A percentile compares a stretch with the other conserved stretches of the same genome.
phyloP scores from a whole-genome alignment of 2,888 invertebrate species.

The Pristionchus exspectatus region DNA sequence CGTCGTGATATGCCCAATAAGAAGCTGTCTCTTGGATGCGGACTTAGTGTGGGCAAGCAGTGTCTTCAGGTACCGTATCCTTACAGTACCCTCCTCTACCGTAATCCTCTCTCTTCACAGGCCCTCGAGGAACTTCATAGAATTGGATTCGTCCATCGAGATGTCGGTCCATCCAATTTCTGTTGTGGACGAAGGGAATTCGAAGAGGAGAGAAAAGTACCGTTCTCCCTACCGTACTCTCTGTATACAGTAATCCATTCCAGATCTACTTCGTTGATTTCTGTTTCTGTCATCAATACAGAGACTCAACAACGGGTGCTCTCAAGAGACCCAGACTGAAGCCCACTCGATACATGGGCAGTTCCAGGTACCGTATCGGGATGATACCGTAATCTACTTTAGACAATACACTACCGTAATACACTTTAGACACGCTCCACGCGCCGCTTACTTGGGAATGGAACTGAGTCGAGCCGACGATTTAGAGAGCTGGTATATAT shows the following conservation, averaged over 20 bases:
- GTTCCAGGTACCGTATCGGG: constrained; percentile 39
- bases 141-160: constrained; percentile 57
- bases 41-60: constrained; percentile 55
- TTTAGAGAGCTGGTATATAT: constrained; percentile 50
- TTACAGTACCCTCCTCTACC: background rate
- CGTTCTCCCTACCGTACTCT: background rate
- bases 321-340: constrained; percentile 55
- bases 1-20: constrained; percentile 52
- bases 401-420: too few species aligned
- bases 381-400: background rate
- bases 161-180: constrained; percentile 57
- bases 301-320: constrained; percentile 50
- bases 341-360: constrained; percentile 55
- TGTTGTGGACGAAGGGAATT: constrained; percentile 55
- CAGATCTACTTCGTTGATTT: constrained; percentile 58
- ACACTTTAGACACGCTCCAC: constrained; percentile 55
- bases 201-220: constrained; percentile 56
- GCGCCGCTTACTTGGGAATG: constrained; percentile 52
- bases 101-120: constrained; percentile 13
- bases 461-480: constrained; percentile 57
- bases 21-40: constrained; percentile 57
- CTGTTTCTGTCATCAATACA: constrained; percentile 55
- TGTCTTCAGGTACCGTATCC: constrained; percentile 50
- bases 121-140: constrained; percentile 57
- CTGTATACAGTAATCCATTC: background rate